Evolutionary conservation across 2,113 vertebrate species (phyloP).

Genomic region (Candoia aspera): DNA sequence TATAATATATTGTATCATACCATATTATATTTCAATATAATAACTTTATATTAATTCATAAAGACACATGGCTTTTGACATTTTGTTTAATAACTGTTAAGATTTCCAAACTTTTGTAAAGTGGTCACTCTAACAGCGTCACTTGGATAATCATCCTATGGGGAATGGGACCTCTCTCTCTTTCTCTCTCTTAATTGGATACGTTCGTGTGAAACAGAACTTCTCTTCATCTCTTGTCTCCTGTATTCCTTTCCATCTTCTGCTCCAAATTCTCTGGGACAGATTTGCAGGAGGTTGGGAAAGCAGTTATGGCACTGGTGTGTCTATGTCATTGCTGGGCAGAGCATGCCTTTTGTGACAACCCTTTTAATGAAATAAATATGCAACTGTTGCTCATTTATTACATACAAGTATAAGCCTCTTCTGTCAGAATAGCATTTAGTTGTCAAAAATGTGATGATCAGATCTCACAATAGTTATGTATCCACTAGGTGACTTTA

Average conservation of each 20-base stretch:
- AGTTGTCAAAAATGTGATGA: background rate
- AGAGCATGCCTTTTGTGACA: background rate
- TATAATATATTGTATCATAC: background rate
- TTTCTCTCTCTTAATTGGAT: background rate
- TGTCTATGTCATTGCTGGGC: background rate
- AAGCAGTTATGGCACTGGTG: background rate
- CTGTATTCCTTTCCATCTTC: background rate
- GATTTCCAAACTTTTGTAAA: background rate
- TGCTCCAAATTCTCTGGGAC: background rate
- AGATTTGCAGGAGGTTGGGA: background rate
- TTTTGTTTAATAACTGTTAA: background rate
- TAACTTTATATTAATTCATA: background rate
- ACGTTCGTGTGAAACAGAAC: background rate
- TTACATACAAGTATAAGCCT: background rate
- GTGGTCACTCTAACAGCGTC: background rate
- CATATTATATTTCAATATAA: background rate
- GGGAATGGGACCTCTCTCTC: background rate
- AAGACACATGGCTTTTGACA: slow-evolving; percentile 17
- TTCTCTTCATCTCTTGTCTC: background rate
- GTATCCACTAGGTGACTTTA: background rate
- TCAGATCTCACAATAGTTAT: background rate
- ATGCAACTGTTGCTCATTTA: background rate
- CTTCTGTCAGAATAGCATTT: background rate
- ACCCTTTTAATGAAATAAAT: background rate
- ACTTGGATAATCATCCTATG: background rate